A percentile compares a stretch with the other conserved stretches of the same genome.
Conservation (phyloP, 2,113 vertebrate species). For the Bostrychus sinensis region DNA sequence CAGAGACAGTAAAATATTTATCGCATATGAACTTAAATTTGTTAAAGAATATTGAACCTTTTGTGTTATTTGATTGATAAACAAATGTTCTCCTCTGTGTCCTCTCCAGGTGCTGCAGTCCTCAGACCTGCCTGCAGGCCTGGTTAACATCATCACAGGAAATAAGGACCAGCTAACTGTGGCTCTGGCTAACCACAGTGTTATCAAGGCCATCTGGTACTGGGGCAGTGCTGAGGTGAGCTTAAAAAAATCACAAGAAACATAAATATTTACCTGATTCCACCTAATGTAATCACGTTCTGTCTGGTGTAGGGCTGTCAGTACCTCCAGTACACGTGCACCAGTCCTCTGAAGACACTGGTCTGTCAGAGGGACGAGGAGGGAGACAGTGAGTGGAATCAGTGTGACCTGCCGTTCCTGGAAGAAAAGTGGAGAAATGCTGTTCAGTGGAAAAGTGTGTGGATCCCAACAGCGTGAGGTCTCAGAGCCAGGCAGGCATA, state of each 20-base stretch:
- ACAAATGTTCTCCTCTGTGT: not conserved
- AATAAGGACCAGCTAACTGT: conserved; percentile 83
- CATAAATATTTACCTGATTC: not conserved
- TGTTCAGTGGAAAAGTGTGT: conserved; percentile 87
- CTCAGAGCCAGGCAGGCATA: not conserved
- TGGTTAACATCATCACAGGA: conserved; percentile 87
- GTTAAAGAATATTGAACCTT: no score
- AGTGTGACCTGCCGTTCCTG: conserved; percentile 46
- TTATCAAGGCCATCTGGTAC: conserved; percentile 90
- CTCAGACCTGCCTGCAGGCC: conserved; percentile 83
- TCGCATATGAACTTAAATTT: no score
- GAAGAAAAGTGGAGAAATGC: conserved; percentile 81
- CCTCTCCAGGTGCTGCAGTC: conserved; percentile 80
- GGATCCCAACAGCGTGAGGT: conserved; percentile 86
- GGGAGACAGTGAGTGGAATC: conserved; percentile 63
- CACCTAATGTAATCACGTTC: not conserved
- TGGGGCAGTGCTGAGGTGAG: conserved; percentile 87
- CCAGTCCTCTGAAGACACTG: conserved; percentile 83
- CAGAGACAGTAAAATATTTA: no score
- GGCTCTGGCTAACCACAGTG: conserved; percentile 87
- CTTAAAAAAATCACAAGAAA: not conserved
- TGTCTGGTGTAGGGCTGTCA: conserved; percentile 80
- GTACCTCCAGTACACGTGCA: conserved; percentile 86
- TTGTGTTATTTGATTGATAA: no score
- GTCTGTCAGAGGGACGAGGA: conserved; percentile 65